Evolutionary conservation across 1,140 invertebrate genomes (phyloP).

Genomic region (Lysiphlebus fabarum): DNA sequence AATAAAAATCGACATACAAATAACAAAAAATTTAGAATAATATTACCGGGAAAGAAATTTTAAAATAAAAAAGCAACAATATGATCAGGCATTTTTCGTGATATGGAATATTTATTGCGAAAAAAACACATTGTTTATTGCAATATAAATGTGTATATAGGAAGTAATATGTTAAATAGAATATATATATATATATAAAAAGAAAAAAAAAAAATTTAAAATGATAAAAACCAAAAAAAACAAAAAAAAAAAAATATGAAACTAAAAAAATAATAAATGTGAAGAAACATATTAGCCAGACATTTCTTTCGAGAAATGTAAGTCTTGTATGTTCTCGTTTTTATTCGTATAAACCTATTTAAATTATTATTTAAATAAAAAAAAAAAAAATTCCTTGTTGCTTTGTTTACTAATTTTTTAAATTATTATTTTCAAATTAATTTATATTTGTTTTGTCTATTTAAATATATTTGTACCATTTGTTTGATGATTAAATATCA

Average conservation of each 20-base stretch:
- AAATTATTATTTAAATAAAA: too few relatives aligned
- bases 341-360: too few relatives aligned
- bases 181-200: too few relatives aligned
- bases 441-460: too few relatives aligned
- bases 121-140: constrained; percentile 46
- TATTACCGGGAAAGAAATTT: background rate
- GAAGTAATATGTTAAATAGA: constrained; percentile 36
- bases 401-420: too few relatives aligned
- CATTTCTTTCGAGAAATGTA: too few relatives aligned
- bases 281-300: too few relatives aligned
- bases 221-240: constrained; percentile 42
- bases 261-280: constrained; percentile 33
- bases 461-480: too few relatives aligned
- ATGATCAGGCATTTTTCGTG: constrained; percentile 12
- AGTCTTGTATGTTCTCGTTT: too few relatives aligned
- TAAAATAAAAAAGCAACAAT: background rate
- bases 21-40: background rate
- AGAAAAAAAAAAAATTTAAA: constrained; percentile 30
- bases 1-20: background rate
- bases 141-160: constrained; percentile 57
- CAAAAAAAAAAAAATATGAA: constrained; percentile 41
- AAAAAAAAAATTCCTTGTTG: too few relatives aligned
- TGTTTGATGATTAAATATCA: too few relatives aligned
- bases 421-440: too few relatives aligned
- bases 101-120: constrained; percentile 12